Conservation (phyloP, 2,113 vertebrate genomes). For the Corydoras sp. region DNA sequence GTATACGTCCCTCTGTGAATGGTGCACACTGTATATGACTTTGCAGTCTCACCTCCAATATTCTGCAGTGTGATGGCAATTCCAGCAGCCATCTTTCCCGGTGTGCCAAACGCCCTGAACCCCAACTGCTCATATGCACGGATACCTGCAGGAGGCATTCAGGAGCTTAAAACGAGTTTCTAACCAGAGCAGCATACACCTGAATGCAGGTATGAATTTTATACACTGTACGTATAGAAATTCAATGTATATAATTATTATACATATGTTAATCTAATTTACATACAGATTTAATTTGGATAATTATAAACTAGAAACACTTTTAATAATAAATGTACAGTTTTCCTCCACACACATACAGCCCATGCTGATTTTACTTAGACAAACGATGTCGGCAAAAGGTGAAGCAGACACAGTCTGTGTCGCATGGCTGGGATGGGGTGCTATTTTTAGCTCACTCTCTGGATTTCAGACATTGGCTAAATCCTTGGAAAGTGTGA, state of each 20-base stretch:
- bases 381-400: neutral
- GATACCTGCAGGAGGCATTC: conserved; percentile 57
- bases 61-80: conserved; percentile 44
- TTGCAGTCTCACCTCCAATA: conserved; percentile 36
- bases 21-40: conserved; percentile 5
- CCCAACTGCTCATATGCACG: conserved; percentile 29
- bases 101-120: conserved; percentile 38
- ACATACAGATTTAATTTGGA: neutral
- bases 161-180: neutral
- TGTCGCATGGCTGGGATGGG: neutral
- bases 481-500: conserved; percentile 5
- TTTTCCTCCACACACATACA: neutral
- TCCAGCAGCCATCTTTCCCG: conserved; percentile 42
- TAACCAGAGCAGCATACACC: neutral
- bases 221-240: too few relatives aligned
- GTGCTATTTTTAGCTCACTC: neutral
- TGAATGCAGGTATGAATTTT: neutral
- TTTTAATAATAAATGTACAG: neutral
- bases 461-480: neutral
- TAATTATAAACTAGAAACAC: too few relatives aligned
- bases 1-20: neutral
- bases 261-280: neutral
- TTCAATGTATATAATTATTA: too few relatives aligned
- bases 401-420: neutral
- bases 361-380: neutral